A percentile compares a stretch with the other conserved stretches of the same genome.
Conservation (phyloP, 2,113 vertebrate species). For the Oophaga pumilio region DNA sequence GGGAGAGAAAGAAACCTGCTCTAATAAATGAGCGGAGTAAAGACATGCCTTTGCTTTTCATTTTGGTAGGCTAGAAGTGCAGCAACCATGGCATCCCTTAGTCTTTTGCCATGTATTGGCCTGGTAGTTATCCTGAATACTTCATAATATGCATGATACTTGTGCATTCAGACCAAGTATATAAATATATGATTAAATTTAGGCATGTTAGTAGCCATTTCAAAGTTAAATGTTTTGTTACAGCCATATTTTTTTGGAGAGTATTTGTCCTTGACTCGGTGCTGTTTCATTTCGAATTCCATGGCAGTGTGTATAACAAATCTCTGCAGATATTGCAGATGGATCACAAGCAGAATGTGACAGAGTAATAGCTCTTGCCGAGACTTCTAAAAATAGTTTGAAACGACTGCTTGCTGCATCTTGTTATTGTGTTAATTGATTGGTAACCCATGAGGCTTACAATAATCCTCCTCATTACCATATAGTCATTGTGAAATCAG, state of each 20-base stretch:
- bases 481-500: constrained; percentile 52
- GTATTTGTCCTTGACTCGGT: background rate
- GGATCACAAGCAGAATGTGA: constrained; percentile 32
- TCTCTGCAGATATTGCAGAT: constrained; percentile 32
- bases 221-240: background rate
- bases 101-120: too few species aligned
- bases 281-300: constrained; percentile 3
- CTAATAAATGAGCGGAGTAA: too few species aligned
- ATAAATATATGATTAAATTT: background rate
- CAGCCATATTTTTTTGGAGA: background rate
- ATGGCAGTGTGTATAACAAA: constrained; percentile 9
- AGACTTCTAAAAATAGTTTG: constrained; percentile 46
- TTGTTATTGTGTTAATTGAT: constrained; percentile 58
- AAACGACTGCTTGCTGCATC: constrained; percentile 39
- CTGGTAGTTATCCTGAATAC: too few species aligned
- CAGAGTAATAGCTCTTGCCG: constrained; percentile 36
- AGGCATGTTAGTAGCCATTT: background rate
- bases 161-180: background rate
- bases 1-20: too few species aligned
- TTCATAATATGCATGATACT: too few species aligned
- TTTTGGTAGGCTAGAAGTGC: too few species aligned
- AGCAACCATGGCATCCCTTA: too few species aligned
- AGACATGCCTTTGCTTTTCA: too few species aligned
- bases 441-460: constrained; percentile 54
- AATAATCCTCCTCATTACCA: constrained; percentile 58